Percentiles rank a stretch among this genome's conserved stretches.
These are phyloP conservation scores for Microplitis deprimator DNA, from an alignment of 2,888 invertebrate genomes.

Conservation along the genomic window DNA sequence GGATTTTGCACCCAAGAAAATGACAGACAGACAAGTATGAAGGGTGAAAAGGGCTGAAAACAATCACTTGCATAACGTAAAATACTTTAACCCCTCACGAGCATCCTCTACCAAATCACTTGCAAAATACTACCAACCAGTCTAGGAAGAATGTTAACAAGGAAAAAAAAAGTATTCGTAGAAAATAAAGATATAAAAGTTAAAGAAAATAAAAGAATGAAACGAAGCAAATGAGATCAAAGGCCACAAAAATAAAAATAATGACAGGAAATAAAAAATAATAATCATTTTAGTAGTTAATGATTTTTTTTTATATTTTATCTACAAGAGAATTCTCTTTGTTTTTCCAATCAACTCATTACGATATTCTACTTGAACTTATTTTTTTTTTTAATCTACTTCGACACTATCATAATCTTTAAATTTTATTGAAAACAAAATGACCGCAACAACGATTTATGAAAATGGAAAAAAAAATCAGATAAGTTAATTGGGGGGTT, in stretches of 20 bases:
- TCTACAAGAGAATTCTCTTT: not conserved
- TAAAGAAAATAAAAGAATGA: not conserved
- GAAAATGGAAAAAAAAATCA: not conserved
- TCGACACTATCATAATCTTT: too few relatives aligned
- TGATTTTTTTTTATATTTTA: not conserved
- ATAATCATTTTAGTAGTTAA: not conserved
- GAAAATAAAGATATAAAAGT: too few relatives aligned
- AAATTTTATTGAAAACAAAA: too few relatives aligned
- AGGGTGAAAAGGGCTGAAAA: not conserved
- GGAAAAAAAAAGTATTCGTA: too few relatives aligned
- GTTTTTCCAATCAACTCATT: not conserved
- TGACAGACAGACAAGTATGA: not conserved
- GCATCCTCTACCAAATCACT: slow-evolving; percentile 11
- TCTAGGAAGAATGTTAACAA: slow-evolving; percentile 11
- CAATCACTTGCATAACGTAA: not conserved
- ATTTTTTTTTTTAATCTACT: not conserved
- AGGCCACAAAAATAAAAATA: slow-evolving; percentile 32
- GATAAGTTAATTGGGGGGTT: not conserved
- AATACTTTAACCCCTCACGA: not conserved
- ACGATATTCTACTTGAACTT: not conserved
- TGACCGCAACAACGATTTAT: not conserved
- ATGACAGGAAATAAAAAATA: slow-evolving; percentile 6
- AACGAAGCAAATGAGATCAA: slow-evolving; percentile 17
- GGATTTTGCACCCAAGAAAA: not conserved
- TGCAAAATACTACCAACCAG: not conserved